A percentile compares a stretch with the other conserved stretches of the same genome.
These are phyloP conservation scores for Tipula confusa DNA, from an alignment of 2,888 invertebrate genomes.

Conservation along the genomic window DNA sequence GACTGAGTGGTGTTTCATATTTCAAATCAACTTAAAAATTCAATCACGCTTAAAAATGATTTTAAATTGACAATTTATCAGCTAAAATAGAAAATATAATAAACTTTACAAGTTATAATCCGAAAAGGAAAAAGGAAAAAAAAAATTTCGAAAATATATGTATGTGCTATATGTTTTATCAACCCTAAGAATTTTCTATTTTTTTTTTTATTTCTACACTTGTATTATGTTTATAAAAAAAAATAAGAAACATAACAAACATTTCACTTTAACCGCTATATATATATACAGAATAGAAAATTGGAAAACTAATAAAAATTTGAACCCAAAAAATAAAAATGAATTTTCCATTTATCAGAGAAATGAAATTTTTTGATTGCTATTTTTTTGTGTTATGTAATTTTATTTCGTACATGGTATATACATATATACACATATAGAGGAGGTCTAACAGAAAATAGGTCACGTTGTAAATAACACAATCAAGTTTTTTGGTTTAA, in stretches of 20 bases:
- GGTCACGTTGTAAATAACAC: background rate
- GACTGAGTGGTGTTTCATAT: background rate
- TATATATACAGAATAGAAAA: background rate
- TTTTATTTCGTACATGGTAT: background rate
- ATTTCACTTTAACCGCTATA: background rate
- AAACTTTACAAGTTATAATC: conserved; percentile 25
- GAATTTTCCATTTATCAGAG: conserved; percentile 12
- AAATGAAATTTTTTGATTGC: conserved; percentile 25
- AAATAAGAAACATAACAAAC: conserved; percentile 25
- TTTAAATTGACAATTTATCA: conserved; percentile 25
- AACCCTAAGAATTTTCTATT: background rate
- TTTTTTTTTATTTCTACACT: background rate
- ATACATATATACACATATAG: too few relatives aligned
- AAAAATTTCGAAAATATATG: background rate
- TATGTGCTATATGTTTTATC: conserved; percentile 21
- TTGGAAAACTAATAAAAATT: conserved; percentile 25
- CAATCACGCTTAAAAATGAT: conserved; percentile 20
- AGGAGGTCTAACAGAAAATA: background rate
- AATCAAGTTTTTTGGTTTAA: background rate
- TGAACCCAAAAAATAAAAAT: conserved; percentile 3
- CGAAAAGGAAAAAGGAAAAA: conserved; percentile 13
- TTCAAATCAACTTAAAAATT: background rate
- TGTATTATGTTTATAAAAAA: background rate
- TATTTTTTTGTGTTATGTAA: background rate
- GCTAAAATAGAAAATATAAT: conserved; percentile 20